phyloP scores from a whole-genome alignment of 1,140 invertebrate genomes.

The Drosophila pallidifrons region DNA sequence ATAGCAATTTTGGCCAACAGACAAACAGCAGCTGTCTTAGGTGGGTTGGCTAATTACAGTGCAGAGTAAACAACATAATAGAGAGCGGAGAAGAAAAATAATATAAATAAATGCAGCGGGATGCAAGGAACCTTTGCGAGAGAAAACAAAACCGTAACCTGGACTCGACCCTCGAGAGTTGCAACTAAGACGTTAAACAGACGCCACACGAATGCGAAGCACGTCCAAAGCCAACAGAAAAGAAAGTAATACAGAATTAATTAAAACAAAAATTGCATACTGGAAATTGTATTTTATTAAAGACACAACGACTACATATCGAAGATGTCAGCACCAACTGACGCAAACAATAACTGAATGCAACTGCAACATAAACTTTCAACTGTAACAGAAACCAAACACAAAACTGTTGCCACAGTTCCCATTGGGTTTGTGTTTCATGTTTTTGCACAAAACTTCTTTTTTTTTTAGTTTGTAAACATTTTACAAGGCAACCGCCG shows the following conservation, averaged over 20 bases:
- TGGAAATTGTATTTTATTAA: constrained; percentile 68
- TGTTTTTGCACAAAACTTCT: constrained; percentile 63
- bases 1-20: constrained; percentile 53
- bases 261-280: constrained; percentile 72
- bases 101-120: constrained; percentile 48
- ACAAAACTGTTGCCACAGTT: constrained; percentile 28
- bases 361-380: constrained; percentile 32
- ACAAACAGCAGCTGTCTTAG: constrained; percentile 65
- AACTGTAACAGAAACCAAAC: constrained; percentile 22
- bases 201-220: constrained; percentile 57
- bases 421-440: constrained; percentile 13
- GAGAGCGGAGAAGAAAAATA: constrained; percentile 36
- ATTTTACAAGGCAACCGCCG: constrained; percentile 60
- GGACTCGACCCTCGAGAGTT: constrained; percentile 39
- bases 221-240: constrained; percentile 47
- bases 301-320: constrained; percentile 19
- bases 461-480: constrained; percentile 71
- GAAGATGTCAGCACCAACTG: constrained; percentile 48
- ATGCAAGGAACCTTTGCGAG: constrained; percentile 26
- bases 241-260: constrained; percentile 66
- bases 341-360: constrained; percentile 57
- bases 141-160: constrained; percentile 50
- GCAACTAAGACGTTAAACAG: constrained; percentile 66
- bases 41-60: constrained; percentile 73
- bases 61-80: constrained; percentile 59